Evolutionary conservation across 2,113 vertebrate genomes (phyloP), one percentile per base, ranked within the genome.

Genomic region (Phalacrocorax aristotelis): DNA sequence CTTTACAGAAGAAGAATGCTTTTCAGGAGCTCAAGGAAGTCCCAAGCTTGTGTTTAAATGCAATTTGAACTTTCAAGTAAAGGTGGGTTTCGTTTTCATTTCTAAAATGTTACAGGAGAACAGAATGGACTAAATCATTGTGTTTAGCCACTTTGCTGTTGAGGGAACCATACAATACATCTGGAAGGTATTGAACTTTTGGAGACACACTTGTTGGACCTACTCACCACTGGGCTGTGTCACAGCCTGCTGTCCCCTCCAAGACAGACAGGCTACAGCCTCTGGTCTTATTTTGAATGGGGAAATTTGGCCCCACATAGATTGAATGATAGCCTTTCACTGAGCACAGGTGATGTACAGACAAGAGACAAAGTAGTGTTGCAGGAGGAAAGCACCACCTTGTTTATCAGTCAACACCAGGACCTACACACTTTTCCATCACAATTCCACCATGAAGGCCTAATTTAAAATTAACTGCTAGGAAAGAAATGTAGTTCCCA

Each of bases 361-460:
- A 66, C 32, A 87, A 78, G 14, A 79, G n/a, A 26, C 3, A 68
- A 38, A 61, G 7, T 34, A 11, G 8, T 78, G 29, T 16, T 76
- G 30, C 1, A 0, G 3, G 10, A 10, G 6, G 6, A n/a, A 76
- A 55, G 10, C 15, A 48, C 13, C 26, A 9, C 22, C 19, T 58
- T 44, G 26, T 51, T 92, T 66, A 32, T 49, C 36, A 80, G 34
- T 82, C 30, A 89, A 11, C 18, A 32, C 4, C 57, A 87, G 34
- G 52, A 68, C 29, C 7, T 54, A 36, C 21, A 7, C 29, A 40
- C 30, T 5, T 83, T 85, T 76, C n/a, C 18, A 49, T 58, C 42
- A 89, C 62, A 87, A 32, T 57, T 88, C 9, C 4, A 19, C 49
- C 29, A 42, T 5, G 30, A 91, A 75, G 15, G 32, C 5, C 10